These are phyloP conservation scores for Tragopan temminckii DNA, from an alignment of 2,797 vertebrate genomes.

Conservation along the genomic window DNA sequence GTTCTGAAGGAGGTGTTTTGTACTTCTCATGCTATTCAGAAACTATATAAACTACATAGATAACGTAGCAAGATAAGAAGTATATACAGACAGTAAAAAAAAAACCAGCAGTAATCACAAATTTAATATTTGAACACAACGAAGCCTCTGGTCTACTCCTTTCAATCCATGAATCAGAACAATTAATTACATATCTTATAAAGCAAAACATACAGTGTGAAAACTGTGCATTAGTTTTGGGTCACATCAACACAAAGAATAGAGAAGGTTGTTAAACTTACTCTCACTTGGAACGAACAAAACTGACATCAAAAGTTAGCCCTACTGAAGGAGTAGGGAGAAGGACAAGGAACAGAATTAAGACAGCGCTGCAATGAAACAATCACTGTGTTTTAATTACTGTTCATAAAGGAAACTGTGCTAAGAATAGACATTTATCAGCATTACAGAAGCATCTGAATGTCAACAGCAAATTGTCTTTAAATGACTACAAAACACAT, in stretches of 20 bases:
- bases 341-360: not conserved
- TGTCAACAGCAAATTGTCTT: constrained; percentile 40
- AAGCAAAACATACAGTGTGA: not conserved
- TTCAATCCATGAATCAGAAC: not conserved
- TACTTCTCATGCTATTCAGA: not conserved
- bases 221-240: not conserved
- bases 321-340: not conserved
- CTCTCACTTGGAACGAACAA: not conserved
- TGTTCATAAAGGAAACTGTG: not conserved
- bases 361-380: not conserved
- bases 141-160: not conserved
- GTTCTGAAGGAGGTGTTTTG: not conserved
- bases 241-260: fast-evolving
- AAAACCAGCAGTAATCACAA: not conserved
- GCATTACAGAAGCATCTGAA: not conserved
- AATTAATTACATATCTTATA: not conserved
- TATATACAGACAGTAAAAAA: not conserved
- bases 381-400: constrained; percentile 30
- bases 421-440: constrained; percentile 38
- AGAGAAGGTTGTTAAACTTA: not conserved
- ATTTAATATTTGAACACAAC: not conserved
- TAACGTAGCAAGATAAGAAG: not conserved
- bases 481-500: constrained; percentile 25
- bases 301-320: not conserved
- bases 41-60: not conserved